Conservation (phyloP, 2,797 vertebrate genomes). For the Crypturellus tataupa region DNA sequence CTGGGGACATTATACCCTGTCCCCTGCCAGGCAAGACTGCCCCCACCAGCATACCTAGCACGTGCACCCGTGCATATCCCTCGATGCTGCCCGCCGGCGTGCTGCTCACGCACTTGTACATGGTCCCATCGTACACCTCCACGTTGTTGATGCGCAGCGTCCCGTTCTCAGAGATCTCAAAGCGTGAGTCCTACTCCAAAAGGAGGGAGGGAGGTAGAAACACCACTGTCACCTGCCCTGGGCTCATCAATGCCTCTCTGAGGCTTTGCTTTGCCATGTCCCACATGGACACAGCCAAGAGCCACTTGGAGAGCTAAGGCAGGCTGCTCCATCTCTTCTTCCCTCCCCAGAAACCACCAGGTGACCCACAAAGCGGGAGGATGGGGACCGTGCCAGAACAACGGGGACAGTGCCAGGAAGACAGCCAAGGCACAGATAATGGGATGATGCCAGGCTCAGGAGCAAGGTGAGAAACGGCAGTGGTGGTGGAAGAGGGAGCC, state of each 20-base stretch:
- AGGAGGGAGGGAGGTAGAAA: background rate
- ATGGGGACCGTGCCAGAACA: background rate
- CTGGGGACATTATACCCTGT: background rate
- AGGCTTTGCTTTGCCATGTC: rapidly evolving
- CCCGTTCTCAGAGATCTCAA: slow-evolving; percentile 90
- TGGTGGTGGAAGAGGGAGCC: background rate
- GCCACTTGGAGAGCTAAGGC: background rate
- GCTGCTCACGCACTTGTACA: slow-evolving; percentile 90
- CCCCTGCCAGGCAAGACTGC: background rate
- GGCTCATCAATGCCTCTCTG: background rate
- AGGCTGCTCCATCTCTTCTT: background rate
- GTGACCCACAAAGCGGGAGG: background rate
- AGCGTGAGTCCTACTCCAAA: slow-evolving; percentile 84
- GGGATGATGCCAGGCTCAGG: background rate
- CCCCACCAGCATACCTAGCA: slow-evolving; percentile 85
- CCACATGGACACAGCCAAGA: background rate
- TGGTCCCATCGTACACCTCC: slow-evolving; percentile 93
- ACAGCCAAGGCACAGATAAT: background rate
- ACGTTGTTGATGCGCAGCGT: slow-evolving; percentile 93
- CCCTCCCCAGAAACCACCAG: background rate
- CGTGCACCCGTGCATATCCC: slow-evolving; percentile 87
- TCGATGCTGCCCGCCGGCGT: slow-evolving; percentile 86
- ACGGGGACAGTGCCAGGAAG: background rate
- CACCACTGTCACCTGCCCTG: background rate
- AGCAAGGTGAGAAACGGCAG: background rate